Percentiles rank a stretch among this genome's conserved stretches.
phyloP scores from a whole-genome alignment of 2,888 invertebrate genomes.

The Mystacides longicornis region DNA sequence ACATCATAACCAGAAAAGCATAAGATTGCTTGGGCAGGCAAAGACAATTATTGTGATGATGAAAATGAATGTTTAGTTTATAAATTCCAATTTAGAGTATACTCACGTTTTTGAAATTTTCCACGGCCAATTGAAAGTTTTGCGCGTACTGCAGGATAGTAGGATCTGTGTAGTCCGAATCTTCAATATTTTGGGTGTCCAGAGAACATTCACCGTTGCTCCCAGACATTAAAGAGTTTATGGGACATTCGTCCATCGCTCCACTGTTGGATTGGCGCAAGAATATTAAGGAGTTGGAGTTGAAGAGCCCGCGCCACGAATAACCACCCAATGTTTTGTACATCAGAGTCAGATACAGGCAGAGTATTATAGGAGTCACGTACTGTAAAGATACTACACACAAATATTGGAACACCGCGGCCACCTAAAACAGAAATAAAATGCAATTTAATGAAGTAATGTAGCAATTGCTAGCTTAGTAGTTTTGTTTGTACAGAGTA shows the following conservation, averaged over 20 bases:
- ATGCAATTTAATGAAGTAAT: too few species aligned
- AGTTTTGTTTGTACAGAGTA: too few species aligned
- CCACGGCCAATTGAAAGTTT: slow-evolving; percentile 73
- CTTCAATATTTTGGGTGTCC: slow-evolving; percentile 26
- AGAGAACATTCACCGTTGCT: slow-evolving; percentile 39
- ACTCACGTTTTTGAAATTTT: slow-evolving; percentile 71
- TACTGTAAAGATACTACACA: slow-evolving; percentile 95
- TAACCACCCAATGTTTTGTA: slow-evolving; percentile 86
- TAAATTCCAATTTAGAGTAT: too few species aligned
- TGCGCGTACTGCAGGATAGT: slow-evolving; percentile 56
- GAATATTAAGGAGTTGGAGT: slow-evolving; percentile 37
- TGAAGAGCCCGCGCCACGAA: slow-evolving; percentile 56
- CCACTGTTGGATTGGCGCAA: too few species aligned
- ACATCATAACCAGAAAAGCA: too few species aligned
- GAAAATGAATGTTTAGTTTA: too few species aligned
- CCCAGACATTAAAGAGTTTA: too few species aligned
- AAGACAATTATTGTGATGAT: too few species aligned
- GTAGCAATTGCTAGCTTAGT: too few species aligned
- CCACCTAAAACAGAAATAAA: slow-evolving; percentile 60
- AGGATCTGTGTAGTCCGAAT: slow-evolving; percentile 35
- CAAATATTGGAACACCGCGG: slow-evolving; percentile 92
- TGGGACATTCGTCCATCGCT: too few species aligned
- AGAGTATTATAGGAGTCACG: slow-evolving; percentile 81
- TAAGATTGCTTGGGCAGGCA: too few species aligned
- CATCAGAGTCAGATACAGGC: slow-evolving; percentile 79